Percentiles rank a stretch among this genome's conserved stretches.
Conservation (phyloP, 2,797 vertebrate genomes). For the Crenuchus spilurus region DNA sequence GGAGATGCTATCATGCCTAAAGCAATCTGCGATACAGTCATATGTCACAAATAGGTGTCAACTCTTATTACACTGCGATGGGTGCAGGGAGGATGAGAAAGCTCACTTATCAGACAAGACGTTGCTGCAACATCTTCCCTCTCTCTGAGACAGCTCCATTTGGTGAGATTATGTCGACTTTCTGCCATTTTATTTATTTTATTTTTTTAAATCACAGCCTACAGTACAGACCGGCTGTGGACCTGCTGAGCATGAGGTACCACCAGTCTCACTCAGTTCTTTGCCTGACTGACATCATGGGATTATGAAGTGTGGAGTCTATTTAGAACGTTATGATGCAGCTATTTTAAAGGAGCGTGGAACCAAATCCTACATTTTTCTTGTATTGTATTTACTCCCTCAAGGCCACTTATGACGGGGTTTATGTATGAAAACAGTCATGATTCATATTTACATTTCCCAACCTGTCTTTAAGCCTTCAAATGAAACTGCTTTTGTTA, state of each 20-base stretch:
- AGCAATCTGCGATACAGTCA: slow-evolving; percentile 80
- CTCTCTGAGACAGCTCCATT: slow-evolving; percentile 59
- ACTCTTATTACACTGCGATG: slow-evolving; percentile 75
- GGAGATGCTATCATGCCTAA: slow-evolving; percentile 75
- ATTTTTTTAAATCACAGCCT: slow-evolving; percentile 54
- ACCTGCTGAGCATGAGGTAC: slow-evolving; percentile 52
- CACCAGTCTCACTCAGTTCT: slow-evolving; percentile 48
- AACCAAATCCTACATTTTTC: no score
- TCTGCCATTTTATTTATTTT: slow-evolving; percentile 44
- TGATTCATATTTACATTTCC: no score
- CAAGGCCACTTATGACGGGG: no score
- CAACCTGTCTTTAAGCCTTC: no score
- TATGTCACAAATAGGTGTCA: slow-evolving; percentile 87
- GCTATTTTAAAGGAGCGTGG: slow-evolving; percentile 60
- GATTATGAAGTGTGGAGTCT: slow-evolving; percentile 65
- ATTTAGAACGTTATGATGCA: slow-evolving; percentile 52
- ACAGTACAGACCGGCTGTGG: neutral
- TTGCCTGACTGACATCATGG: slow-evolving; percentile 67
- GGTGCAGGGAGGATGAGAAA: slow-evolving; percentile 68
- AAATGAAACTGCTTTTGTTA: no score
- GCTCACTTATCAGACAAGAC: slow-evolving; percentile 80
- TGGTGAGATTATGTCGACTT: slow-evolving; percentile 56
- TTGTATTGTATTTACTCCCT: no score
- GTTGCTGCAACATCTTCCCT: slow-evolving; percentile 62
- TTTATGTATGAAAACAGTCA: no score